Evolutionary conservation across 2,113 vertebrate genomes (phyloP).

Genomic region (Macaca nemestrina): DNA sequence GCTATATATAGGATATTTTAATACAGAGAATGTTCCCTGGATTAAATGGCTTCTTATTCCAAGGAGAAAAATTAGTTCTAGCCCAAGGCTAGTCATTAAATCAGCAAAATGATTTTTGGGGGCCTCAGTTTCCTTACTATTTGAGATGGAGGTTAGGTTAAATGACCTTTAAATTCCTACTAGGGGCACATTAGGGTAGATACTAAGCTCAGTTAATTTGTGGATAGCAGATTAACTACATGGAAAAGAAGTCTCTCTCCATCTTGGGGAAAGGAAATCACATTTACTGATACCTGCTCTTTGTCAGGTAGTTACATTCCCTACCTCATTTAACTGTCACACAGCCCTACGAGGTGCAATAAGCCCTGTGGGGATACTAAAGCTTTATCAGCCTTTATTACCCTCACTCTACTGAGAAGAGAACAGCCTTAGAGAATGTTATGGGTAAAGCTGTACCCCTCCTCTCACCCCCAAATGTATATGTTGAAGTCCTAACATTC

Average conservation of each 20-base stretch:
- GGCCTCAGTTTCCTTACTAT: conserved; percentile 47
- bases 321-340: not conserved
- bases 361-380: not conserved
- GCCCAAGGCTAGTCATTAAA: conserved; percentile 32
- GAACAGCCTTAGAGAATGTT: not conserved
- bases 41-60: not conserved
- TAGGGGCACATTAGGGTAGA: not conserved
- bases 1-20: not conserved
- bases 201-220: not conserved
- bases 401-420: not conserved
- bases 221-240: not conserved
- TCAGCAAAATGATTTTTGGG: not conserved
- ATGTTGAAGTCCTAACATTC: not conserved
- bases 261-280: not conserved
- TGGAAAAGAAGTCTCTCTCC: not conserved
- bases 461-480: not conserved
- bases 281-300: not conserved
- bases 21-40: not conserved
- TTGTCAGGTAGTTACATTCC: not conserved
- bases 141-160: not conserved
- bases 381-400: not conserved
- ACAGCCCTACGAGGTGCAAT: not conserved
- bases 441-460: not conserved
- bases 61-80: conserved; percentile 21
- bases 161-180: not conserved